Evolutionary conservation across 2,113 vertebrate genomes (phyloP), one percentile per base, ranked within the genome.

Genomic region (Tinamus guttatus): DNA sequence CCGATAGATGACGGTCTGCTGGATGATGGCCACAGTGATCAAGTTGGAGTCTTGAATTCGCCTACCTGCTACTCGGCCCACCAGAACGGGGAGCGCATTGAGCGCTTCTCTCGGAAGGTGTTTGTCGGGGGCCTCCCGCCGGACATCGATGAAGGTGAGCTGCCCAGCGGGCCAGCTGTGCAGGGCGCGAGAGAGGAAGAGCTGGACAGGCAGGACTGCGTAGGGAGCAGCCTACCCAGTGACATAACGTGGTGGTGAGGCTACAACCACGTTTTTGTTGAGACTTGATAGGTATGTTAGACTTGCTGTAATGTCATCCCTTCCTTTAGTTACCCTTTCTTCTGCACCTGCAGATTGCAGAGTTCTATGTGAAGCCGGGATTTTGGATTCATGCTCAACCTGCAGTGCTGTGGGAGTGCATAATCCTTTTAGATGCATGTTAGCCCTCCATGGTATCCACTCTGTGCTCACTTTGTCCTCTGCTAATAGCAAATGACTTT

Each of bases 101-200:
- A 99, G 96, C 99, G 99, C 68, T 99, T 99, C 95, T 99, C 99
- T 68, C 98, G 99, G n/a, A 99, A 99, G 81, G 99, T 99, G 87
- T 99, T 99, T 91, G 99, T 99, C 80, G 99, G 99, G 82, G 99
- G 99, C 32, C 98, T 99, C 90, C 99, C 99, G 79, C 99, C 99
- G 12, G 99, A 99, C 94, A 99, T 99, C 70, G 99, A 99, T 88
- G 99, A 99, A 99, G 99, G 99, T 99, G 87, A 98, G 94, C 27
- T 87, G 19, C 41, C 22, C 7, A 64, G 25, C 19, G 63, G 13
- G 32, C 28, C 41, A 4, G 8, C 8, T 64, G 45, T 60, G 47
- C 56, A 64, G 45, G 22, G 13, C 27, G 17, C 25, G 15, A 28
- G 25, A 43, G 52, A 24, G n/a, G 69, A 15, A 60, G 5, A 15